Base-by-base conservation (phyloP, 1,140 invertebrate species). In the Tetramorium parvispinum region DNA sequence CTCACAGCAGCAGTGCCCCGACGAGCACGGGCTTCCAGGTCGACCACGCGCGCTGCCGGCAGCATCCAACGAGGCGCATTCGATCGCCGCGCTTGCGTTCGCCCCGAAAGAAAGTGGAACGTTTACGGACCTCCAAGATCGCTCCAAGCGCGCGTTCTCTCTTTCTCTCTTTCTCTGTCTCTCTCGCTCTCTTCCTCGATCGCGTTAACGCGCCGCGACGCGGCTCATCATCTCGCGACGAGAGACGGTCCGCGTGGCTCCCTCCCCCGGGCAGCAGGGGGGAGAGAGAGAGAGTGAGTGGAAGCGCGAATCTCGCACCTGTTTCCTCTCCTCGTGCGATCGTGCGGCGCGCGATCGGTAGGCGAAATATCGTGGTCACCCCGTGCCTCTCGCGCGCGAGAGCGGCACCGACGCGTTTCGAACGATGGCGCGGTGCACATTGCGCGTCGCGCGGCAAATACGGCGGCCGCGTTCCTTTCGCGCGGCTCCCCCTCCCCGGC, bases 361-460 rank as follows among this genome's bases (percentile, higher is more conserved):
- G 10, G 11, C n/a, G 63, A n/a, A 21, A n/a, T 49, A 21, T 78
- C 32, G n/a, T 68, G 27, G 27, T 65, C 65, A 40, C 16, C 78
- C 11, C 27, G 49, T 13, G 43, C 43, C 10, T 8, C 40, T 43
- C 3, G 21, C 66, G 59, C 21, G 65, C 61, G 65, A 55, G 76
- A 83, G 63, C 66, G 61, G 51, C 86, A 90, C 63, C 88, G 91
- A 93, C 65, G 85, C 88, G 90, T 89, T 90, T 87, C 85, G 90
- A 87, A 89, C 89, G 93, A 91, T 91, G 90, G 91, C 92, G 93
- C 91, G 88, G 83, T 83, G 90, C 91, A 91, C 93, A 93, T 93
- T 94, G 93, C 92, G 92, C 91, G 87, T 85, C 86, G 86, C 79
- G 85, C 87, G 85, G 86, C 68, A 82, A 91, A 86, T 81, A 77